Evolutionary conservation across 2,888 invertebrate genomes (phyloP).

Genomic region (Sminthurinus aureus): DNA sequence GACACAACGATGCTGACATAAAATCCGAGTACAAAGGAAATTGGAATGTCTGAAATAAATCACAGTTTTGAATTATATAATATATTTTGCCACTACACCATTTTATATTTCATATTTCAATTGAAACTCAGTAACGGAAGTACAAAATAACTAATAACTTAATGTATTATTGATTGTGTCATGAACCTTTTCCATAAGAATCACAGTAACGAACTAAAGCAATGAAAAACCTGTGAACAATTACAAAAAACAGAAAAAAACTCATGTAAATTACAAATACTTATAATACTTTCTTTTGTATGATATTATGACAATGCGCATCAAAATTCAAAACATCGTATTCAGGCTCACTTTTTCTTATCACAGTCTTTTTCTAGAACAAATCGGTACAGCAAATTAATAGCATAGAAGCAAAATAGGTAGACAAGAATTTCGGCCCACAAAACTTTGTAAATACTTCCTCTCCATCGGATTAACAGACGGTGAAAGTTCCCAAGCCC

Average conservation of each 20-base stretch:
- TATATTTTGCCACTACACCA: no score
- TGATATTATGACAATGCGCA: no score
- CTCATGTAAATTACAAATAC: no score
- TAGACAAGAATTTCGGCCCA: conserved; percentile 63
- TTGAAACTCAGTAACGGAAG: no score
- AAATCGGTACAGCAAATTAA: conserved; percentile 62
- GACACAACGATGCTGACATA: conserved; percentile 27
- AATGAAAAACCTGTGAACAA: conserved; percentile 20
- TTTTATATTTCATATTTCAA: no score
- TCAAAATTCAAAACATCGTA: not conserved
- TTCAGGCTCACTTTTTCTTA: conserved; percentile 55
- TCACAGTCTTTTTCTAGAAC: conserved; percentile 61
- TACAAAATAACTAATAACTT: no score
- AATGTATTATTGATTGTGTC: not conserved
- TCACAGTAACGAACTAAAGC: conserved; percentile 27
- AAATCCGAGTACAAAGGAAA: conserved; percentile 33
- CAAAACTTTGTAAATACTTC: conserved; percentile 64
- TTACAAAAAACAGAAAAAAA: not conserved
- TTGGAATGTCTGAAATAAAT: conserved; percentile 26
- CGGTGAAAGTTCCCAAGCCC: conserved; percentile 58
- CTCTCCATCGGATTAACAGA: conserved; percentile 62
- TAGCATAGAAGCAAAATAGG: conserved; percentile 60
- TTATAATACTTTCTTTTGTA: no score
- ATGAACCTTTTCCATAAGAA: conserved; percentile 25
- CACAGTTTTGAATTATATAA: no score